Conservation (phyloP, 2,113 vertebrate species). For the Gadus chalcogrammus region DNA sequence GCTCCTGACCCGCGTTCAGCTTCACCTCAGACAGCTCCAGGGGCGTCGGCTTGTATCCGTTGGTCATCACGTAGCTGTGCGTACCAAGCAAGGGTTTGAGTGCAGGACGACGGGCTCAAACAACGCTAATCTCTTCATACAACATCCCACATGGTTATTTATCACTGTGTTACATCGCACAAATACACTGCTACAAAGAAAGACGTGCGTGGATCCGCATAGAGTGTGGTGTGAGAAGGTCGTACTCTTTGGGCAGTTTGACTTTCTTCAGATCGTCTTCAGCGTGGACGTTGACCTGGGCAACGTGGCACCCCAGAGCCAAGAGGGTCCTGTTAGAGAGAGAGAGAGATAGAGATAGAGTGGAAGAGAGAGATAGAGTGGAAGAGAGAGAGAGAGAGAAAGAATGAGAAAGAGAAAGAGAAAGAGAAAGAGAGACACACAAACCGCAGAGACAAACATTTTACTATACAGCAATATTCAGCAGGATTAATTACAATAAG, state of each 20-base stretch:
- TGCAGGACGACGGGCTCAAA: neutral
- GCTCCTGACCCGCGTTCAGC: constrained; percentile 86
- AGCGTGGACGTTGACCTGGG: constrained; percentile 84
- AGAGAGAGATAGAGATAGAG: neutral
- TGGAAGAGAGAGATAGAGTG: neutral
- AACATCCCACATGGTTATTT: neutral
- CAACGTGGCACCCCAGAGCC: constrained; percentile 92
- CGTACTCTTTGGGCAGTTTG: constrained; percentile 95
- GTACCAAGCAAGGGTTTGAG: constrained; percentile 17
- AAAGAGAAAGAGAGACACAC: neutral
- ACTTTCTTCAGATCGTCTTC: constrained; percentile 94
- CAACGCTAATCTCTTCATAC: neutral
- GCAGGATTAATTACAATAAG: too few species aligned
- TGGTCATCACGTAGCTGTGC: constrained; percentile 92
- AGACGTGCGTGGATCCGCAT: neutral
- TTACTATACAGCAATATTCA: too few species aligned
- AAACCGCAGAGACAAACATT: neutral
- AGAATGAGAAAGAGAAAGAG: neutral
- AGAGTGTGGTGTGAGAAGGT: constrained; percentile 9
- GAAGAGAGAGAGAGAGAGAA: neutral
- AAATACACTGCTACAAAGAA: neutral
- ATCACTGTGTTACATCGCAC: neutral
- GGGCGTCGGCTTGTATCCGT: constrained; percentile 94
- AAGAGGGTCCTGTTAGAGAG: constrained; percentile 80
- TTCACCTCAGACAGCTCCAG: constrained; percentile 96